Conservation (phyloP, 92 coral and sea anemone genomes). For the Parazoanthus darwini region DNA sequence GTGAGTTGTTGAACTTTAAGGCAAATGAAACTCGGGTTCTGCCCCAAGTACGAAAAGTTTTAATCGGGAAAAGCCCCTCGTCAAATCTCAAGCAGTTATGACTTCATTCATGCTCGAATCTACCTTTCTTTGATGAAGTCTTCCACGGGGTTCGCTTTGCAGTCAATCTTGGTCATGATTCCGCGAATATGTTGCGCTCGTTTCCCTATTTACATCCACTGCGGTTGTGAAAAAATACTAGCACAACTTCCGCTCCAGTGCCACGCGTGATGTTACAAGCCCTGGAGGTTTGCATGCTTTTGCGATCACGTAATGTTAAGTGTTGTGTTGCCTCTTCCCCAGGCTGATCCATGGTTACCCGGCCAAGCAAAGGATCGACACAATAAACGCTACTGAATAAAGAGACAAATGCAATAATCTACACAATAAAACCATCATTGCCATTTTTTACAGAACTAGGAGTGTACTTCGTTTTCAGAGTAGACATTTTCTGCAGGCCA, state of each 20-base stretch:
- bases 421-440: not conserved
- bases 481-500: not conserved
- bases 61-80: not conserved
- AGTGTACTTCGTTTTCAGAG: no score
- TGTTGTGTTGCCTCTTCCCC: not conserved
- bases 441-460: no score
- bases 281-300: not conserved
- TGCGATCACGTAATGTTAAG: conserved; percentile 20
- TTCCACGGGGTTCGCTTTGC: conserved; percentile 11
- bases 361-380: not conserved
- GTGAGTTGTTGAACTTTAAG: not conserved
- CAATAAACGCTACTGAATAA: not conserved
- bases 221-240: not conserved
- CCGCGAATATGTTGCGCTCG: not conserved
- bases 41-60: not conserved
- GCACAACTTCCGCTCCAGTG: conserved; percentile 8
- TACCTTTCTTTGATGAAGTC: conserved; percentile 24
- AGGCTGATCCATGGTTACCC: not conserved
- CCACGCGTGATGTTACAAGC: not conserved
- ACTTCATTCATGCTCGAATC: not conserved
- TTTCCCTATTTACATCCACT: not conserved
- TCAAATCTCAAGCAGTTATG: not conserved
- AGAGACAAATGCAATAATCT: no score
- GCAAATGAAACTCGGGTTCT: not conserved
- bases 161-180: conserved; percentile 23